These are phyloP conservation scores for Henicopernis longicauda DNA, from an alignment of 2,113 vertebrate species.

Conservation along the genomic window DNA sequence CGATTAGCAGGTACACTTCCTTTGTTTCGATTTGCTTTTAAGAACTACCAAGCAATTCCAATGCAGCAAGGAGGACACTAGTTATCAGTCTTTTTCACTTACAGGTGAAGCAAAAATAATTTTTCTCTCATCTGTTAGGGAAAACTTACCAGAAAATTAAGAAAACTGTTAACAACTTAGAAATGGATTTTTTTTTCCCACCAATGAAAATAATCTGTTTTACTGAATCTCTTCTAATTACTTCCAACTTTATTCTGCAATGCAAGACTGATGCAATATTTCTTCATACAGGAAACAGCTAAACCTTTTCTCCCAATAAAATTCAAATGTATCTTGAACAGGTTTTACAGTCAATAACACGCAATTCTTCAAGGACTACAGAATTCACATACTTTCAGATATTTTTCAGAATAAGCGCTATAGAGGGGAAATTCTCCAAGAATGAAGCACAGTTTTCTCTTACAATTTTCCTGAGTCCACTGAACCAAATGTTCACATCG, in stretches of 20 bases:
- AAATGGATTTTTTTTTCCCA: background rate
- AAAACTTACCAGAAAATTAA: background rate
- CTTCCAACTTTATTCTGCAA: background rate
- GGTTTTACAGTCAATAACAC: background rate
- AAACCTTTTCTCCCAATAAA: background rate
- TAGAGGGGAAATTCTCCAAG: background rate
- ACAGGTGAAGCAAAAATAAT: background rate
- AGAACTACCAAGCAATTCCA: background rate
- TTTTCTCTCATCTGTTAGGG: background rate
- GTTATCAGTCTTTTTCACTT: background rate
- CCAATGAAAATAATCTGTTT: background rate
- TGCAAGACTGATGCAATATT: background rate
- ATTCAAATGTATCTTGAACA: background rate
- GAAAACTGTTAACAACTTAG: background rate
- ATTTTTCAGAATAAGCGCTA: background rate
- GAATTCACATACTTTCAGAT: background rate
- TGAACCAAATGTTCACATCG: background rate
- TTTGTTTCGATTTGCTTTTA: background rate
- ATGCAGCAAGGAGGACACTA: background rate
- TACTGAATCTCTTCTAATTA: background rate
- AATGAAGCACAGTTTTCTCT: background rate
- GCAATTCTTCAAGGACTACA: background rate
- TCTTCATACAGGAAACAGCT: background rate
- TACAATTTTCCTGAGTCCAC: background rate
- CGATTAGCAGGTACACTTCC: background rate